Evolutionary conservation across 2,113 vertebrate genomes (phyloP).

Genomic region (Mustelus asterias): DNA sequence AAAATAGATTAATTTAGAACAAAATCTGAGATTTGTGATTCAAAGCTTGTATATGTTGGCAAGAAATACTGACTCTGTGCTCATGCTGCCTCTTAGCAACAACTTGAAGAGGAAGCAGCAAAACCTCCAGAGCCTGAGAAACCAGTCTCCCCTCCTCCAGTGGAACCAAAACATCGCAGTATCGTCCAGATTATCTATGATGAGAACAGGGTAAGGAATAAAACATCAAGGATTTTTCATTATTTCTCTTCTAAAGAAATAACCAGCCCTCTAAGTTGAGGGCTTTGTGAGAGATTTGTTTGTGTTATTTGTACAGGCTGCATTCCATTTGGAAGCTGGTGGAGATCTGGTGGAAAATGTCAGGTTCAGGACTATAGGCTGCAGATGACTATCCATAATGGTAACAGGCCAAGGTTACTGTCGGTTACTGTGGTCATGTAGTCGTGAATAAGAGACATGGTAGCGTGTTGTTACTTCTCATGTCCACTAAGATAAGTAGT

Average conservation of each 20-base stretch:
- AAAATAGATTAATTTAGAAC: neutral
- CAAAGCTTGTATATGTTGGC: neutral
- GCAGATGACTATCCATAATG: slow-evolving; percentile 9
- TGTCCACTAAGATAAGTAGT: neutral
- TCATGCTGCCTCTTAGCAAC: slow-evolving; percentile 81
- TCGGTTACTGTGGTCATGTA: slow-evolving; percentile 48
- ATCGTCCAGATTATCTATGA: slow-evolving; percentile 99
- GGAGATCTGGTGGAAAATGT: slow-evolving; percentile 6
- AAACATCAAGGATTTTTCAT: neutral
- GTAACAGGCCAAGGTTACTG: slow-evolving; percentile 46
- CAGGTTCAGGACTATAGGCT: neutral
- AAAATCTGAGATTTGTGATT: neutral
- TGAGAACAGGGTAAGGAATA: slow-evolving; percentile 80
- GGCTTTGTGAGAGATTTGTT: neutral
- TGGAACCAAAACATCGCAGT: slow-evolving; percentile 98
- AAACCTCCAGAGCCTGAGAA: slow-evolving; percentile 94
- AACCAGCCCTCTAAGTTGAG: neutral
- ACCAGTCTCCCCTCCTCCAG: slow-evolving; percentile 90
- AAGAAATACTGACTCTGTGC: slow-evolving; percentile 38
- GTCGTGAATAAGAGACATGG: slow-evolving; percentile 37
- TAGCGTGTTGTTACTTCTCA: neutral
- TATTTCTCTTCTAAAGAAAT: neutral
- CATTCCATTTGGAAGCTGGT: neutral
- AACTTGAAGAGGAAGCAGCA: slow-evolving; percentile 96
- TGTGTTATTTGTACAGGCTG: neutral